These are phyloP conservation scores for Engraulis encrasicolus DNA, from an alignment of 2,113 vertebrate genomes.

Conservation along the genomic window DNA sequence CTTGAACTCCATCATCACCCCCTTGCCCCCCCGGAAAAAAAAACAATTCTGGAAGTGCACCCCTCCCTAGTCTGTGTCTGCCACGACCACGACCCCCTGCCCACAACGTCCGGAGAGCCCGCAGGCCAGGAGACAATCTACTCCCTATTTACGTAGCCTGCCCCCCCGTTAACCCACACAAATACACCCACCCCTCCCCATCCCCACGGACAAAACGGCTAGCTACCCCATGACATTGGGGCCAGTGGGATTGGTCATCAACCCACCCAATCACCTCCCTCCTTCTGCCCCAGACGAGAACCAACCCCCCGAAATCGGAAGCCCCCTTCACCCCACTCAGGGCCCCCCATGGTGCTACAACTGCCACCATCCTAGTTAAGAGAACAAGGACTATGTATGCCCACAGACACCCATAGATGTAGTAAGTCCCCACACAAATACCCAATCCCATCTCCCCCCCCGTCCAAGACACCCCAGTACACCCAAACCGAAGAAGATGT, in stretches of 20 bases:
- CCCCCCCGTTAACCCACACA: neutral
- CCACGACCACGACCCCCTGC: neutral
- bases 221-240: too few species aligned
- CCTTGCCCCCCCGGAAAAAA: too few species aligned
- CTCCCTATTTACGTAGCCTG: neutral
- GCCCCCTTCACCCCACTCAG: neutral
- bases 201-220: neutral
- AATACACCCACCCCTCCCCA: neutral
- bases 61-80: neutral
- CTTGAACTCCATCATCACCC: neutral
- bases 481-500: neutral
- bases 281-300: neutral
- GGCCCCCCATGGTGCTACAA: neutral
- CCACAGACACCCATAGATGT: too few species aligned
- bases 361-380: neutral
- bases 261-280: neutral
- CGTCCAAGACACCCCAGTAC: neutral
- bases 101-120: neutral
- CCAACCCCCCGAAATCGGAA: neutral
- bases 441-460: neutral
- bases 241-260: too few species aligned
- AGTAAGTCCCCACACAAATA: too few species aligned
- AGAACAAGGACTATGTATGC: too few species aligned
- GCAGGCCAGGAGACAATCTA: neutral
- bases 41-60: neutral